These are phyloP conservation scores for Macaria liturata DNA, from an alignment of 2,888 invertebrate species.

Conservation along the genomic window DNA sequence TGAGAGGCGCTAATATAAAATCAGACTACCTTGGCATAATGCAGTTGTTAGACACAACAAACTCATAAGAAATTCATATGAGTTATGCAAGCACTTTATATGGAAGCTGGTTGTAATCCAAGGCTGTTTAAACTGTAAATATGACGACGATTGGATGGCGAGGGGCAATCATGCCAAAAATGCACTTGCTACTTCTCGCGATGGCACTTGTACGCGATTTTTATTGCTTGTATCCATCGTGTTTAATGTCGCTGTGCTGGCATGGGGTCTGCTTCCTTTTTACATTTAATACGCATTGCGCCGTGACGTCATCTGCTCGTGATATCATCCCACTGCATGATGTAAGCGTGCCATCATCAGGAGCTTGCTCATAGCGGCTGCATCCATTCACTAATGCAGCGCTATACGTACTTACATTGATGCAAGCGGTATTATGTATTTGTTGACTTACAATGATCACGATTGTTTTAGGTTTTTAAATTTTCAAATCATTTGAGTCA, in stretches of 20 bases:
- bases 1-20: conserved; percentile 13
- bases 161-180: conserved; percentile 57
- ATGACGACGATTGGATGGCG: conserved; percentile 36
- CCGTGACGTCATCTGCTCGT: conserved; percentile 44
- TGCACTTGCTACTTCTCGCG: conserved; percentile 43
- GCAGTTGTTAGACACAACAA: conserved; percentile 23
- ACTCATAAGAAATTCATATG: conserved; percentile 27
- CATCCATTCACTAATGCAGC: conserved; percentile 20
- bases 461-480: too few species aligned
- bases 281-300: conserved; percentile 49
- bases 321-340: conserved; percentile 52
- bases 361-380: conserved; percentile 31
- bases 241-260: conserved; percentile 46
- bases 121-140: conserved; percentile 25
- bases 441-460: too few species aligned
- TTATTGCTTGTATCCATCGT: conserved; percentile 49
- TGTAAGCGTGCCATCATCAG: conserved; percentile 57
- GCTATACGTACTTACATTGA: too few species aligned
- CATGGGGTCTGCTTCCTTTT: conserved; percentile 31
- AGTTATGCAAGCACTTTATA: conserved; percentile 26
- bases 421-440: too few species aligned
- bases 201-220: conserved; percentile 50
- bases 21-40: conserved; percentile 18
- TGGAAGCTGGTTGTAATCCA: conserved; percentile 22
- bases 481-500: too few species aligned